A percentile compares a stretch with the other conserved stretches of the same genome.
phyloP scores from a whole-genome alignment of 2,888 invertebrate genomes.

The Sinhomidia bicolor region DNA sequence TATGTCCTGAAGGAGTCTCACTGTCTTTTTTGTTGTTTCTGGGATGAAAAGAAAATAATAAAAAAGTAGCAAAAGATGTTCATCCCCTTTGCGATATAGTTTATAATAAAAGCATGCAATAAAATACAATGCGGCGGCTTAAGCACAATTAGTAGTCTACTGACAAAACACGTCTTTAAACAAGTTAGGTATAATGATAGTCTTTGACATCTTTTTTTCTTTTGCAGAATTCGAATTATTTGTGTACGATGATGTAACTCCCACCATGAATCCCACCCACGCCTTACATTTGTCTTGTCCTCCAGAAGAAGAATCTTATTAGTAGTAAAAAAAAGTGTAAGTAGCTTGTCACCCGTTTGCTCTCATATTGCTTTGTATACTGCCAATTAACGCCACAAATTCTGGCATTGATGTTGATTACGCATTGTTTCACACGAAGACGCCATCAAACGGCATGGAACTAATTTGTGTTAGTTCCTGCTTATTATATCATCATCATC shows the following conservation, averaged over 20 bases:
- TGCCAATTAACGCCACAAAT: neutral
- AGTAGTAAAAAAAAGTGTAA: no score
- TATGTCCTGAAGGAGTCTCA: conserved; percentile 52
- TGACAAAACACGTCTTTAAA: no score
- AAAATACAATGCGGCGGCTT: neutral
- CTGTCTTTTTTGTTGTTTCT: conserved; percentile 18
- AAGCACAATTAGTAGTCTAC: no score
- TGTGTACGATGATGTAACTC: no score
- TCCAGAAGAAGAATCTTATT: neutral
- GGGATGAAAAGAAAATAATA: neutral
- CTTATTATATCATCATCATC: neutral
- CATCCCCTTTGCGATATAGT: neutral
- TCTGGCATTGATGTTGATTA: neutral
- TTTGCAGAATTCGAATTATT: no score
- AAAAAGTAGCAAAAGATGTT: neutral
- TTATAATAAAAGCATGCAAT: neutral
- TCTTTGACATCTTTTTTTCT: no score
- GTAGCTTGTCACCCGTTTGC: no score
- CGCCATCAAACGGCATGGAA: neutral
- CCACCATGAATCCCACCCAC: neutral
- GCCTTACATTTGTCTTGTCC: neutral
- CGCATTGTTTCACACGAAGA: neutral
- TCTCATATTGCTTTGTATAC: no score
- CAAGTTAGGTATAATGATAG: no score
- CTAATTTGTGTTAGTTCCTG: conserved; percentile 27